Conservation (phyloP, 2,113 vertebrate genomes). For the Bufo bufo region DNA sequence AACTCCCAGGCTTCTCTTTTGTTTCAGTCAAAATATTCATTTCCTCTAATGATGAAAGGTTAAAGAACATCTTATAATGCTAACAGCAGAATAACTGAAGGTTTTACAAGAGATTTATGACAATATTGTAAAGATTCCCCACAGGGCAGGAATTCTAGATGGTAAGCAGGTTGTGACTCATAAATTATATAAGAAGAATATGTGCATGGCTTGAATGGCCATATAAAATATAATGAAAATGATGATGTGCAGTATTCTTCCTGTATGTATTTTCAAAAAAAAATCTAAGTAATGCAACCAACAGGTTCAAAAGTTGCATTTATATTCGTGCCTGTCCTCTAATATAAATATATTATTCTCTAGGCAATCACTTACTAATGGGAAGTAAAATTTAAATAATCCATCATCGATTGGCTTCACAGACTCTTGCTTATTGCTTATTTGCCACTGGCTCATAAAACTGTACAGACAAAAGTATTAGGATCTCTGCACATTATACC, state of each 20-base stretch:
- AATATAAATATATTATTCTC: neutral
- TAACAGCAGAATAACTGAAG: neutral
- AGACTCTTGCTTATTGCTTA: too few relatives aligned
- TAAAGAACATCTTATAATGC: conserved; percentile 2
- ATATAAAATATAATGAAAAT: neutral
- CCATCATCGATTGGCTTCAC: too few relatives aligned
- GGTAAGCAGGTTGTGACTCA: neutral
- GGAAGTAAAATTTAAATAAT: too few relatives aligned
- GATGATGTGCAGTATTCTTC: neutral
- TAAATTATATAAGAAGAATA: conserved; percentile 12
- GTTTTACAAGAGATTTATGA: neutral
- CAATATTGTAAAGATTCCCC: neutral
- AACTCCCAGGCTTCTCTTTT: neutral
- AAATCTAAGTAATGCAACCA: neutral
- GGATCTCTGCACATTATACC: too few relatives aligned
- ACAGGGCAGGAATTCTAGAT: neutral
- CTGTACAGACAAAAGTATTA: too few relatives aligned
- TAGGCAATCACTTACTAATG: neutral
- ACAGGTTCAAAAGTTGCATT: neutral
- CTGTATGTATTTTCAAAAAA: neutral
- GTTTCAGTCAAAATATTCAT: neutral
- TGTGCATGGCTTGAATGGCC: neutral
- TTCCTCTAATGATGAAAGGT: conserved; percentile 21
- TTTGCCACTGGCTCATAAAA: too few relatives aligned
- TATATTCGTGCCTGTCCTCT: neutral